Evolutionary conservation across 1,140 invertebrate genomes (phyloP), one percentile per base, ranked within the genome.

Genomic region (Artemia franciscana): DNA sequence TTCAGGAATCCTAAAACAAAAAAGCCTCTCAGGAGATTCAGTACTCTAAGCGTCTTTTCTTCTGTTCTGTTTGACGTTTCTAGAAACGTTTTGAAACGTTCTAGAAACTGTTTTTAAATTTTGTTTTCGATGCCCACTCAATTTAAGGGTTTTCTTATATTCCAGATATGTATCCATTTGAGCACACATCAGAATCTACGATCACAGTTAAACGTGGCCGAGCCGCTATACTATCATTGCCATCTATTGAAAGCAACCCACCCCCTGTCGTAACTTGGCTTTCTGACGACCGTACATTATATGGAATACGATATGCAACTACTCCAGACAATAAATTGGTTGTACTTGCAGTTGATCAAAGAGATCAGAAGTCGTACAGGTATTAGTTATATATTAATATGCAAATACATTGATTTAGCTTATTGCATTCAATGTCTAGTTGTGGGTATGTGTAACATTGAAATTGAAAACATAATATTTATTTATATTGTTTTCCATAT

Each of bases 231-330:
- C 75, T 94, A 60, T 78, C 85, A 64, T 78, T 91, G 66, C 88
- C 88, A 2, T 71, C 76, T 5, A 85, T 93, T 65, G 82, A 88
- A 64, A 90, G 86, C 60, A 79, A 86, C 68, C 89, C 90, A 4
- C 73, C 77, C 21, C 88, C 89, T 0, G 82, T 83, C 23, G 85
- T 92, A 0, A 81, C 79, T 57, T 94, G 91, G 91, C 82, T 84
- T 69, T 82, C 82, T 12, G 81, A 85, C 64, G 80, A 84, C 60
- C 79, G 80, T 9, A 75, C 78, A 1, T 77, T 81, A 58, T 90
- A 88, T 70, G 83, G 82, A 65, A 84, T 83, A 68, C 89, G 91
- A 70, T 90, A 86, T 73, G 85, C 82, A 21, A 74, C 77, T 57
- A 84, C 84, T 1, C 77, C 81, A 63, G 77, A 81, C 65, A 82